A percentile compares a stretch with the other conserved stretches of the same genome.
These are phyloP conservation scores for Cylloceria caligata DNA, from an alignment of 2,888 invertebrate genomes.

Conservation along the genomic window DNA sequence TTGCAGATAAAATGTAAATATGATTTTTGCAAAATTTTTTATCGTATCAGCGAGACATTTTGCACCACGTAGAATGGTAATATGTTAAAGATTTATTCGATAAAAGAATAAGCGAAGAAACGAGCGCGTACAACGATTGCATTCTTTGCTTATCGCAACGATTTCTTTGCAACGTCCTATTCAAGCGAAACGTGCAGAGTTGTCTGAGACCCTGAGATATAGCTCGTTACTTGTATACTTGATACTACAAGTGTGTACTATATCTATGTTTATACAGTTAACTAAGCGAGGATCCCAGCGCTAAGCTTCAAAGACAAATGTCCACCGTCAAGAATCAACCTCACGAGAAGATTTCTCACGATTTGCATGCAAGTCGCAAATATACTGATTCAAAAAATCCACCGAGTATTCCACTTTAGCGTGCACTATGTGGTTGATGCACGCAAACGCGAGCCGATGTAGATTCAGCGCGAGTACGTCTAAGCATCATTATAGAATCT, in stretches of 20 bases:
- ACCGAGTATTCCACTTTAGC: constrained; percentile 37
- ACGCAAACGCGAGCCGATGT: too few species aligned
- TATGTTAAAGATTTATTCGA: constrained; percentile 16
- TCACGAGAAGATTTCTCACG: constrained; percentile 49
- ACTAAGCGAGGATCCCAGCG: constrained; percentile 21
- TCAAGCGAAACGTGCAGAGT: constrained; percentile 44
- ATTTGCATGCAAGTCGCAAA: constrained; percentile 49
- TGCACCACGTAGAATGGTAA: neutral
- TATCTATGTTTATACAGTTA: constrained; percentile 7
- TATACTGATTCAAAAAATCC: constrained; percentile 9
- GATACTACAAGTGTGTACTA: constrained; percentile 10
- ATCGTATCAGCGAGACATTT: neutral
- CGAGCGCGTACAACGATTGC: constrained; percentile 25
- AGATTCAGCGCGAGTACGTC: constrained; percentile 26
- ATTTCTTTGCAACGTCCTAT: constrained; percentile 42
- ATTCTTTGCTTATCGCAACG: constrained; percentile 36
- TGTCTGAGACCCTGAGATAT: constrained; percentile 45
- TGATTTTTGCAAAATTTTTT: neutral
- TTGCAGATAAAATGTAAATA: neutral
- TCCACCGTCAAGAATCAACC: constrained; percentile 6
- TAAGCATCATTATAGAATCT: constrained; percentile 52
- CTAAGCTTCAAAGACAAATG: constrained; percentile 26
- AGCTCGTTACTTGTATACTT: constrained; percentile 28
- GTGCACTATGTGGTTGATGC: neutral
- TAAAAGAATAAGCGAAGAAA: constrained; percentile 23